Conservation (phyloP, 2,113 vertebrate genomes). For the Lagopus leucura region DNA sequence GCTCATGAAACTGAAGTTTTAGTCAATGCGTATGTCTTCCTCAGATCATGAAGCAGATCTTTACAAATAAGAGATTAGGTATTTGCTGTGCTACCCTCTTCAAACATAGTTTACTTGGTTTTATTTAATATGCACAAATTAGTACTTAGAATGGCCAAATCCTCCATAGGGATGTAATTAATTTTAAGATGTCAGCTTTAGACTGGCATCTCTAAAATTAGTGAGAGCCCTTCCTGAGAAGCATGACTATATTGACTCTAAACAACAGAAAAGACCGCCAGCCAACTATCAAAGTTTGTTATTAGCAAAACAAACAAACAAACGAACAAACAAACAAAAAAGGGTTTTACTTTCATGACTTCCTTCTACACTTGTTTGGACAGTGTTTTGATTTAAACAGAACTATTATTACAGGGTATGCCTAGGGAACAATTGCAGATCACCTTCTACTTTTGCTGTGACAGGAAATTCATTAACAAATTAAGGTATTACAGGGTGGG, state of each 20-base stretch:
- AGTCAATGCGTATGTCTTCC: background rate
- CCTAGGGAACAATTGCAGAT: background rate
- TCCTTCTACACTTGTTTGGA: background rate
- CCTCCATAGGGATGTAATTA: background rate
- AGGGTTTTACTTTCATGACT: background rate
- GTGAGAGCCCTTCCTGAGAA: background rate
- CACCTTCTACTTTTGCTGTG: background rate
- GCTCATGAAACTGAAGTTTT: background rate
- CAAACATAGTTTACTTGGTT: background rate
- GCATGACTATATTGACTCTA: background rate
- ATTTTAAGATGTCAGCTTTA: background rate
- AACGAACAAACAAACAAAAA: background rate
- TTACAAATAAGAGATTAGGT: background rate
- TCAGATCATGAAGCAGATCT: background rate
- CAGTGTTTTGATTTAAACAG: background rate
- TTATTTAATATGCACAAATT: background rate
- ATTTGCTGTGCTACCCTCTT: background rate
- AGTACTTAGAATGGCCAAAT: background rate
- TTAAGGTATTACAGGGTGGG: background rate
- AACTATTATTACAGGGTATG: background rate
- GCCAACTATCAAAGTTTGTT: background rate
- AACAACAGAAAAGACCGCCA: background rate
- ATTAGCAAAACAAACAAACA: background rate
- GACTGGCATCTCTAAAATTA: conserved; percentile 7
- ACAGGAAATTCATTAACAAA: background rate